These are phyloP conservation scores for Drymonia ruficornis DNA, from an alignment of 2,888 invertebrate genomes.

Conservation along the genomic window DNA sequence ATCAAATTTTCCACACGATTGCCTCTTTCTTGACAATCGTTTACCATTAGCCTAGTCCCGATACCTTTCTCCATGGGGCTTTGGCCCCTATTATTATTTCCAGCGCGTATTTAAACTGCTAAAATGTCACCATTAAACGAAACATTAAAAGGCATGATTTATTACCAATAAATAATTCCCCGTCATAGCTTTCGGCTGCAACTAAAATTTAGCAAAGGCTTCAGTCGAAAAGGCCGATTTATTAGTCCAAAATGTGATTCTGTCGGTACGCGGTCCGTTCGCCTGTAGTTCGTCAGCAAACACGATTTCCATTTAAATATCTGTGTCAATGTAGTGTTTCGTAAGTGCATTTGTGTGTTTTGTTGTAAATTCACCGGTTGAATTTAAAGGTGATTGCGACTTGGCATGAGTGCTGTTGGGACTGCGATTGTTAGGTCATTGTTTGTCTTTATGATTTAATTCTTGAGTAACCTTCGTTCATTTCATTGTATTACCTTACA, in stretches of 20 bases:
- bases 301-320: constrained; percentile 32
- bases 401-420: constrained; percentile 4
- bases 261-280: constrained; percentile 19
- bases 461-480: neutral
- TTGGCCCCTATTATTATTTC: neutral
- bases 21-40: neutral
- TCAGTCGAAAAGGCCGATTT: constrained; percentile 23
- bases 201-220: constrained; percentile 25
- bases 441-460: neutral
- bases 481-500: neutral
- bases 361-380: constrained; percentile 20
- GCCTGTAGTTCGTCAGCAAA: constrained; percentile 21
- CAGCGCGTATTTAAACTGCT: neutral
- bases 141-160: constrained; percentile 6
- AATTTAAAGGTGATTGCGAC: constrained; percentile 31
- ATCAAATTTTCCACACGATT: neutral
- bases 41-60: neutral
- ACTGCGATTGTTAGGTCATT: neutral
- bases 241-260: constrained; percentile 31
- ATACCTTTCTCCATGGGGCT: neutral
- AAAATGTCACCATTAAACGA: neutral
- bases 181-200: constrained; percentile 21
- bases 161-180: constrained; percentile 16
- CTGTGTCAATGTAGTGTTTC: constrained; percentile 30
- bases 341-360: constrained; percentile 27